Evolutionary conservation across 2,797 vertebrate genomes (phyloP).

Genomic region (Sebastes umbrosus): DNA sequence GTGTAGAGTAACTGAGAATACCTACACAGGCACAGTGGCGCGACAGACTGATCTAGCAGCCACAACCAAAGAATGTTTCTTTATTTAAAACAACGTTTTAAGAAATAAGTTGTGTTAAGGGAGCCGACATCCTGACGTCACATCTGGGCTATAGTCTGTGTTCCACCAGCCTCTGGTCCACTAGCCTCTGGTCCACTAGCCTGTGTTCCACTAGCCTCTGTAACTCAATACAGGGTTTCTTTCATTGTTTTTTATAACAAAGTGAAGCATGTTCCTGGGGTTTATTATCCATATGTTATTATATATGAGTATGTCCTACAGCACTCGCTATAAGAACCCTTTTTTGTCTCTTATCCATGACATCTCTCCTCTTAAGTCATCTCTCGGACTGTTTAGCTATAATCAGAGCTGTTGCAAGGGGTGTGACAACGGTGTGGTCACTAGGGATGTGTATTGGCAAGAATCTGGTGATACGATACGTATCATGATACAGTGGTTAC

Average conservation of each 20-base stretch:
- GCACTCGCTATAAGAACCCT: background rate
- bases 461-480: no score
- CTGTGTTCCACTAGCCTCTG: background rate
- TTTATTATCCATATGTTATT: background rate
- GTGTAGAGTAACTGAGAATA: background rate
- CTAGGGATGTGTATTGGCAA: no score
- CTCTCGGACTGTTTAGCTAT: background rate
- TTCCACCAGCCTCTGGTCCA: background rate
- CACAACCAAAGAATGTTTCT: no score
- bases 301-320: background rate
- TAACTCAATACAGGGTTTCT: background rate
- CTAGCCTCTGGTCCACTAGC: background rate
- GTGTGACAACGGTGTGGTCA: background rate
- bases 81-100: background rate
- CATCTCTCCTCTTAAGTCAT: background rate
- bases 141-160: background rate
- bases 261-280: background rate
- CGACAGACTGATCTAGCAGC: background rate
- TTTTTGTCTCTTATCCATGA: background rate
- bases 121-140: background rate
- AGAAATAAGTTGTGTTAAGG: background rate
- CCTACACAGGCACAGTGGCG: no score
- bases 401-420: background rate
- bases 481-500: no score
- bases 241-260: background rate